phyloP scores from a whole-genome alignment of 30 jellyfish, hydroid and myxozoan genomes.

The Aurelia sp. region DNA sequence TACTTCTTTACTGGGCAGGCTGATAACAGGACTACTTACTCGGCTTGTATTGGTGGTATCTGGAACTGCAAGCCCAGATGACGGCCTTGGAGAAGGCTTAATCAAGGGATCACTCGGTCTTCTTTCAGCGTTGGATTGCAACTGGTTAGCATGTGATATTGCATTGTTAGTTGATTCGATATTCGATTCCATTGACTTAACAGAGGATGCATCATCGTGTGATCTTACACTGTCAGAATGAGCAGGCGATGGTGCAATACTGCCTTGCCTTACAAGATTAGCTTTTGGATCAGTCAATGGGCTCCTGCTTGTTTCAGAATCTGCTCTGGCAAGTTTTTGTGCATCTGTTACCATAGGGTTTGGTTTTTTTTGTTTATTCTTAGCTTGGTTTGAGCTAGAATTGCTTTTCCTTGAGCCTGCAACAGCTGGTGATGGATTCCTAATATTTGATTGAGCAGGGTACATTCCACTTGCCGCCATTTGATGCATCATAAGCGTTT shows the following conservation, averaged over 20 bases:
- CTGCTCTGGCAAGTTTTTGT: not conserved
- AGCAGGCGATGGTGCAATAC: not conserved
- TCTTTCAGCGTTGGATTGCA: too few relatives aligned
- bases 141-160: too few relatives aligned
- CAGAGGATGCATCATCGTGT: too few relatives aligned
- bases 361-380: slow-evolving; percentile 9
- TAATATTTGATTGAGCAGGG: slow-evolving; percentile 28
- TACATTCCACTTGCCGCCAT: slow-evolving; percentile 68
- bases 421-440: slow-evolving; percentile 50
- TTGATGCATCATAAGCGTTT: slow-evolving; percentile 62
- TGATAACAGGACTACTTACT: too few relatives aligned
- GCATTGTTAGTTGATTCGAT: too few relatives aligned
- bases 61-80: too few relatives aligned
- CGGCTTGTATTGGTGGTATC: too few relatives aligned
- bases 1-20: too few relatives aligned
- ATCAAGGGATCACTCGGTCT: too few relatives aligned
- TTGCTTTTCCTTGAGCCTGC: slow-evolving; percentile 49
- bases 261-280: not conserved
- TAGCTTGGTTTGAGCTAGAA: slow-evolving; percentile 35
- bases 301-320: not conserved
- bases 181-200: too few relatives aligned
- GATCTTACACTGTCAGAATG: not conserved
- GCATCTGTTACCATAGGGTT: slow-evolving; percentile 22
- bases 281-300: too few relatives aligned
- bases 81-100: too few relatives aligned